These are phyloP conservation scores for Leuciscus idus DNA, from an alignment of 2,113 vertebrate species.

Conservation along the genomic window DNA sequence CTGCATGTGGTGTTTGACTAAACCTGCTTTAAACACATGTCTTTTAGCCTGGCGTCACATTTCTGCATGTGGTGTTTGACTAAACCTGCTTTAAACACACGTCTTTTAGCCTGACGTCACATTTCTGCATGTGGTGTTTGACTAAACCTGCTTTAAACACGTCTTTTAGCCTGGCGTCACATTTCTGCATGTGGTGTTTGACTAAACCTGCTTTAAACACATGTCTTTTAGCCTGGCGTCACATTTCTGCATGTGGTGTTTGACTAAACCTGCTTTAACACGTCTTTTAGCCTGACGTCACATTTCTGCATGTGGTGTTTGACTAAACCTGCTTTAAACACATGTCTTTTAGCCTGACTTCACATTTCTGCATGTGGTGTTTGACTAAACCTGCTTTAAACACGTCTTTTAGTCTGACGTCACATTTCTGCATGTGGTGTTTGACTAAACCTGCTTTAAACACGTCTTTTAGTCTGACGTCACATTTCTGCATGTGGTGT, in stretches of 20 bases:
- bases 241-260: too few species aligned
- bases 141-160: too few species aligned
- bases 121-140: too few species aligned
- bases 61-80: not conserved
- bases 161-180: not conserved
- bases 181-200: not conserved
- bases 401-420: not conserved
- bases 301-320: not conserved
- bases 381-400: too few species aligned
- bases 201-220: not conserved
- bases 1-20: too few species aligned
- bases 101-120: slow-evolving; percentile 53
- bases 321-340: not conserved
- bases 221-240: slow-evolving; percentile 61
- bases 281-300: not conserved
- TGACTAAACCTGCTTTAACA: too few species aligned
- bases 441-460: too few species aligned
- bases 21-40: too few species aligned
- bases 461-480: not conserved
- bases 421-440: not conserved
- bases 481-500: not conserved
- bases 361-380: too few species aligned
- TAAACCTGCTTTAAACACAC: not conserved
- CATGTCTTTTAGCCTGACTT: slow-evolving; percentile 59
- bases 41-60: not conserved